phyloP scores from a whole-genome alignment of 2,113 vertebrate species.

The Theristicus caerulescens region DNA sequence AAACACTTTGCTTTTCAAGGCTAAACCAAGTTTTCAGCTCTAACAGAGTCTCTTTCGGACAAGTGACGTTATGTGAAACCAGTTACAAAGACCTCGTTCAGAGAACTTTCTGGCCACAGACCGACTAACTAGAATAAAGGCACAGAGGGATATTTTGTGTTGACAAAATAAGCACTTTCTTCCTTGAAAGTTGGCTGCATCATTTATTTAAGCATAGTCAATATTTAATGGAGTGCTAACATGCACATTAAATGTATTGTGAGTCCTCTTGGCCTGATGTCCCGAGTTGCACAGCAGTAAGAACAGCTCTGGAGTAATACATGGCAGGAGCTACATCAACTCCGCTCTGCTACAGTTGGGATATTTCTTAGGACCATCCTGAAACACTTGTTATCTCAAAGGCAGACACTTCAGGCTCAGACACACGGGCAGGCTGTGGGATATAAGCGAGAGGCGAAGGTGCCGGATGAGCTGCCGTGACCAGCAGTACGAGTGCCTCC shows the following conservation, averaged over 20 bases:
- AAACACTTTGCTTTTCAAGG: neutral
- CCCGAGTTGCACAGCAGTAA: neutral
- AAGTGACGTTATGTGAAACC: neutral
- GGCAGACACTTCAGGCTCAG: neutral
- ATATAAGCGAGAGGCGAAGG: neutral
- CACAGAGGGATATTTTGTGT: constrained; percentile 37
- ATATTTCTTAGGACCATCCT: neutral
- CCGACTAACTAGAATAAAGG: neutral
- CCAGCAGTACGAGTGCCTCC: rapidly evolving
- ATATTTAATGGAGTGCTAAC: constrained; percentile 63
- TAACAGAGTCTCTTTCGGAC: neutral
- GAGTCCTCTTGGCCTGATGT: neutral
- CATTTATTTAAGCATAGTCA: constrained; percentile 60
- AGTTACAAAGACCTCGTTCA: constrained; percentile 19
- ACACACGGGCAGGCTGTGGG: neutral
- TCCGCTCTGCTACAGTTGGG: neutral
- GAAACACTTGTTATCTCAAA: neutral
- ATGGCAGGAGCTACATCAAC: neutral
- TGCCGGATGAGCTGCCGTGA: neutral
- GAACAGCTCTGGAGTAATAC: neutral
- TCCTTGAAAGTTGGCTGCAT: constrained; percentile 49
- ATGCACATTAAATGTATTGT: constrained; percentile 28
- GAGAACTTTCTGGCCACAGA: neutral
- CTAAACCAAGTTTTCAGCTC: neutral
- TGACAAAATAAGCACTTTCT: constrained; percentile 57